Evolutionary conservation across 2,888 invertebrate species (phyloP).

Genomic region (Athrips mouffetella): DNA sequence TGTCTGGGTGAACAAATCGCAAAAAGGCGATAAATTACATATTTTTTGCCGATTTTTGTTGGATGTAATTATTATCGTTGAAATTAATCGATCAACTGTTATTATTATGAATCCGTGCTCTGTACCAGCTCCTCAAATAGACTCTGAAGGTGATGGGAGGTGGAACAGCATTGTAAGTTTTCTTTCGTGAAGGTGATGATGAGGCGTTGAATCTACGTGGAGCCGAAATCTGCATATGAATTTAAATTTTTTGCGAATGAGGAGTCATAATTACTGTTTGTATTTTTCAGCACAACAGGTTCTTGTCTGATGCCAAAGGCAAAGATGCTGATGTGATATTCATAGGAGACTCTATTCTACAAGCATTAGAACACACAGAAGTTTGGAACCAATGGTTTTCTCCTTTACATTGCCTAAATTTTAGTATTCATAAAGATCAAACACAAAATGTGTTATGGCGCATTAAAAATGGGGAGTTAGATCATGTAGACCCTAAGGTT

Average conservation of each 20-base stretch:
- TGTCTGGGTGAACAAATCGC: constrained; percentile 8
- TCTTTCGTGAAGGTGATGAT: constrained; percentile 10
- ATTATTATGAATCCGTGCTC: constrained; percentile 84
- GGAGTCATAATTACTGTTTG: neutral
- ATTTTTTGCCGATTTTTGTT: constrained; percentile 27
- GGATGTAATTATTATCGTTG: constrained; percentile 2
- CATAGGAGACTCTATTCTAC: constrained; percentile 92
- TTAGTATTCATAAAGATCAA: constrained; percentile 92
- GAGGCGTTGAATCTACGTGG: constrained; percentile 24
- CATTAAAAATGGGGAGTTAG: constrained; percentile 92
- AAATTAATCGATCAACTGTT: neutral
- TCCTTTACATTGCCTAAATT: constrained; percentile 93
- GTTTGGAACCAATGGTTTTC: constrained; percentile 95
- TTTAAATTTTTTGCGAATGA: neutral
- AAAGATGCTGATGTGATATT: constrained; percentile 96
- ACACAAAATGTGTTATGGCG: constrained; percentile 95
- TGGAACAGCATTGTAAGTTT: constrained; percentile 86
- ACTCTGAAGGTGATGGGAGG: constrained; percentile 89
- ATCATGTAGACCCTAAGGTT: constrained; percentile 93
- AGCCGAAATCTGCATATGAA: constrained; percentile 15
- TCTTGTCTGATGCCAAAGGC: constrained; percentile 89
- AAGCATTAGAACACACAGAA: constrained; percentile 89
- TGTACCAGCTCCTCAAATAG: constrained; percentile 83
- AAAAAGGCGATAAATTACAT: constrained; percentile 20
- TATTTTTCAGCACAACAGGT: constrained; percentile 87